Percentiles rank a stretch among this genome's conserved stretches.
phyloP scores from a whole-genome alignment of 2,113 vertebrate species.

The Istiophorus platypterus region DNA sequence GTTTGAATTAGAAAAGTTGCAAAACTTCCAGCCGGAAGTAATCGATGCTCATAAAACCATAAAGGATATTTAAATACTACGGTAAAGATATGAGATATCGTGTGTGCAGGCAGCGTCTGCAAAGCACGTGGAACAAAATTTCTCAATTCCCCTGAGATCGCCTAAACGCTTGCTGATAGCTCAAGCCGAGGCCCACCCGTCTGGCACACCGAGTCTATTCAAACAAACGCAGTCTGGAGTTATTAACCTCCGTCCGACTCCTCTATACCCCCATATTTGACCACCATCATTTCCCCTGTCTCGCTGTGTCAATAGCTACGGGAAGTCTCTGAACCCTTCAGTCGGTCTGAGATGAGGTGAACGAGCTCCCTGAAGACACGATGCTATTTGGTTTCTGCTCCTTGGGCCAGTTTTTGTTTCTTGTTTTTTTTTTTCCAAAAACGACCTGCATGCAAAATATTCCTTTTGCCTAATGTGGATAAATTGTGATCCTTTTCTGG shows the following conservation, averaged over 20 bases:
- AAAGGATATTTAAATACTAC: no score
- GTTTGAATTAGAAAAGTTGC: no score
- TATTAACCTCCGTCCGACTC: background rate
- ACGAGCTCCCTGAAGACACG: background rate
- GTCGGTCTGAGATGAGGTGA: background rate
- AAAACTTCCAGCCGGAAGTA: no score
- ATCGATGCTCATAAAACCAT: no score
- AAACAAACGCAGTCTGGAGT: background rate
- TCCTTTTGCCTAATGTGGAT: no score
- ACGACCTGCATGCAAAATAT: background rate
- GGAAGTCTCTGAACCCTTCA: background rate
- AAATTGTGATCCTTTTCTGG: no score
- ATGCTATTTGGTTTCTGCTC: background rate
- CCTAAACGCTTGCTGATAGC: background rate
- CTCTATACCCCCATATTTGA: background rate
- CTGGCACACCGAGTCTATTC: background rate
- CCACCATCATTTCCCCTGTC: background rate
- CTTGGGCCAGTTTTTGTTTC: no score
- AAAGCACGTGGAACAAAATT: no score
- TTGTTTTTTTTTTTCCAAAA: no score
- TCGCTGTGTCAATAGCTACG: background rate
- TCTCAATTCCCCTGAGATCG: background rate
- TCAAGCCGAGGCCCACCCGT: background rate
- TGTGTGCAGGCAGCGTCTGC: no score
- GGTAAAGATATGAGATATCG: no score